phyloP scores from a whole-genome alignment of 2,888 invertebrate genomes.

The Nymphalis polychloros region DNA sequence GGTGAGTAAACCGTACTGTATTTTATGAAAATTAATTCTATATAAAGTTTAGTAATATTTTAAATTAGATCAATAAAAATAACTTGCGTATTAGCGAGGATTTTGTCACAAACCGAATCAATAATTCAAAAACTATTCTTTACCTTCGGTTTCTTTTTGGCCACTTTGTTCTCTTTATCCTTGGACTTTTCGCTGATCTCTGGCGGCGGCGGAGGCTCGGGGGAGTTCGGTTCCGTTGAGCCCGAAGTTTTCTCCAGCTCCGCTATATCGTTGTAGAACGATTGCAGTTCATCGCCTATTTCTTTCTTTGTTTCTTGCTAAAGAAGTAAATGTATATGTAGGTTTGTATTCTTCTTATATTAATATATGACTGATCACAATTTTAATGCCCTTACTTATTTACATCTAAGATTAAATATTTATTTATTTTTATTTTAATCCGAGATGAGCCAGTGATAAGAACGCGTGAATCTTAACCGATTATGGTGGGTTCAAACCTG shows the following conservation, averaged over 20 bases:
- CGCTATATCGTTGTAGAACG: constrained; percentile 81
- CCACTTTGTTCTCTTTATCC: constrained; percentile 41
- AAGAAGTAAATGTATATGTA: neutral
- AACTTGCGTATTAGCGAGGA: no score
- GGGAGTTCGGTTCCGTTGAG: constrained; percentile 41
- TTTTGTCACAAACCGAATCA: no score
- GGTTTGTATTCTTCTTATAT: no score
- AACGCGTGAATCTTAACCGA: no score
- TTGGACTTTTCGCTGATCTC: constrained; percentile 32
- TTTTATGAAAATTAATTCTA: no score
- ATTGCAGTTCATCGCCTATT: constrained; percentile 75
- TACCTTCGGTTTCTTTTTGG: constrained; percentile 61
- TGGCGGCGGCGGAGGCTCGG: constrained; percentile 40
- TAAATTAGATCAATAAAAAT: no score
- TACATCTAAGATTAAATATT: neutral
- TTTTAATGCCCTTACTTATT: neutral
- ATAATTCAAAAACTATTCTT: constrained; percentile 11
- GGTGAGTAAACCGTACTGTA: no score
- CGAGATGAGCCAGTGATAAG: no score
- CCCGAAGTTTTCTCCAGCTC: constrained; percentile 64
- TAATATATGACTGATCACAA: neutral
- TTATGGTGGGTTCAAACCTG: no score
- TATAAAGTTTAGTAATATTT: no score
- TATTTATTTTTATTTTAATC: no score
- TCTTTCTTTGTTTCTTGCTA: constrained; percentile 58